Evolutionary conservation across 2,888 invertebrate species (phyloP).

Genomic region (Chymomyza caudatula): DNA sequence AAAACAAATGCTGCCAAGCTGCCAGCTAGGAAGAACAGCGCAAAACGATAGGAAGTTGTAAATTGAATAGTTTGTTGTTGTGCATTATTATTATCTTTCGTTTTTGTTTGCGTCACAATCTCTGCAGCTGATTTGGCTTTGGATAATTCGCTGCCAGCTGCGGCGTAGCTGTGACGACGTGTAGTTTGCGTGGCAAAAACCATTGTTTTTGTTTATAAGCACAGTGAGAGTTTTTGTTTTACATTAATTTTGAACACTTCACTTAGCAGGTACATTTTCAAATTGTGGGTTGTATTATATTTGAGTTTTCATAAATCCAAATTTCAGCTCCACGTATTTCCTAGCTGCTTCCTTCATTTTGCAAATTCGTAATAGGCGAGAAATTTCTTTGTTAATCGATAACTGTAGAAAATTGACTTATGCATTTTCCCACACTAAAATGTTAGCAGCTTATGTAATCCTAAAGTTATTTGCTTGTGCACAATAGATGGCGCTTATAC

Average conservation of each 20-base stretch:
- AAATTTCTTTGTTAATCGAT: not conserved
- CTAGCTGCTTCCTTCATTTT: not conserved
- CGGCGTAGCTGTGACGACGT: not conserved
- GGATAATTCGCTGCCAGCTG: not conserved
- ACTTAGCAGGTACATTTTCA: conserved; percentile 35
- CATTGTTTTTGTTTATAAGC: not conserved
- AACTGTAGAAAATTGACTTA: not conserved
- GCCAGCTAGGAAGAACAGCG: conserved; percentile 64
- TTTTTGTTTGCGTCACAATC: not conserved
- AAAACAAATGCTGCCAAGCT: conserved; percentile 61
- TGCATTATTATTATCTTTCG: not conserved
- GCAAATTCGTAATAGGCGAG: not conserved
- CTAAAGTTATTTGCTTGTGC: not conserved
- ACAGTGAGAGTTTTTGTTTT: conserved; percentile 28
- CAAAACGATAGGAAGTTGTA: conserved; percentile 29
- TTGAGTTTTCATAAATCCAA: conserved; percentile 10
- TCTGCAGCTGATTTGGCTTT: not conserved
- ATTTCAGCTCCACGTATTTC: conserved; percentile 6
- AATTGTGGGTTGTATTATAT: conserved; percentile 8
- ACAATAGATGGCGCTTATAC: not conserved
- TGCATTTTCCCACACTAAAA: not conserved
- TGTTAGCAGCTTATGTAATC: not conserved
- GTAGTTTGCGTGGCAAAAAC: not conserved
- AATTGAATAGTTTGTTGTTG: conserved; percentile 25
- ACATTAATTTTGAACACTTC: conserved; percentile 25